Base-by-base conservation (phyloP, 2,113 vertebrate species). In the Accipiter cooperii region DNA sequence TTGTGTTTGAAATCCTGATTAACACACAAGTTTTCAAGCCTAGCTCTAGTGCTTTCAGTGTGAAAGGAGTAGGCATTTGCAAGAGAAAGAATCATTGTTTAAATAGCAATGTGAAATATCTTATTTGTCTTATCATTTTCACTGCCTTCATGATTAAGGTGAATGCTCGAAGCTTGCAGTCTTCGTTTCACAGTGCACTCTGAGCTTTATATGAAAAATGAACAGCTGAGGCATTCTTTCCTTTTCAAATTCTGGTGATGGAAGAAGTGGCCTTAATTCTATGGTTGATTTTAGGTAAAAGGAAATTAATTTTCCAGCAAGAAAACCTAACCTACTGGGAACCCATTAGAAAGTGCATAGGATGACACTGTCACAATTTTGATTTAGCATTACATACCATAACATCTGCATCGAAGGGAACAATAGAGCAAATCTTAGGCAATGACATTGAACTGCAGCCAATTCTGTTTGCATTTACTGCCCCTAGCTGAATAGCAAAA, bases 71-170 rank as follows among this genome's bases (percentile, higher is more conserved):
- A 94, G 88, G 73, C 69, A 83, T 91, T 94, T 90, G 89, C 91
- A 94, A 94, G 84, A 93, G 88, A 96, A 52, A 63, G 85, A 96
- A 90, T 86, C 92, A 77, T 91, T 96, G 94, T 97, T 96, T 95
- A 97, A 97, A 95, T 81, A 95, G 92, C 95, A 73, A 57, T 74
- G 75, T 31, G 42, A 94, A 95, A 87, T 90, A 92, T 88, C 76
- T 85, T 97, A 91, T 84, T 97, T 97, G 94, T 95, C 89, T 93
- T 93, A 70, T 74, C 54, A 8, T 94, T 92, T 90, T 87, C 78
- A 46, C 74, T 90, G 83, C 73, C 89, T 90, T 81, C 93, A n/a
- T 79, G 89, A 71, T 95, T 73, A 84, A 97, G 89, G 86, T 95
- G 64, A 90, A 84, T 46, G 38, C 68, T 46, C 64, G 29, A 94